Evolutionary conservation across 2,113 vertebrate genomes (phyloP).

Genomic region (Hippocampus barbouri): DNA sequence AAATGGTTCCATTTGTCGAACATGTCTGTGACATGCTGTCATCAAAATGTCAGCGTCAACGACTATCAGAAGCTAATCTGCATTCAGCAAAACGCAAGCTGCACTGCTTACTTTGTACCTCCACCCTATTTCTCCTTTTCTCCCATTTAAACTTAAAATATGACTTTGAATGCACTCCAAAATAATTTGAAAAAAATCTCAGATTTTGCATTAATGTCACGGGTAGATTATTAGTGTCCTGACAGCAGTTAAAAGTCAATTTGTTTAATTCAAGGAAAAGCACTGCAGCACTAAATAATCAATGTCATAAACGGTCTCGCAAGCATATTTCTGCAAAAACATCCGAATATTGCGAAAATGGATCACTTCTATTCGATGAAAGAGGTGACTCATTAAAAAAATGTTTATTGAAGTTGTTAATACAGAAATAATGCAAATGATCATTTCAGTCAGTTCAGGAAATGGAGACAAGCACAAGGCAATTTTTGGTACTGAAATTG

Average conservation of each 20-base stretch:
- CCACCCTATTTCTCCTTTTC: neutral
- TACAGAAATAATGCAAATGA: conserved; percentile 62
- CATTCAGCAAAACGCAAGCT: neutral
- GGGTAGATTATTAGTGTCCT: conserved; percentile 17
- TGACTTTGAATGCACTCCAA: conserved; percentile 15
- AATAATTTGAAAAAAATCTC: neutral
- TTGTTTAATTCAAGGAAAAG: conserved; percentile 39
- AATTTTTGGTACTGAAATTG: conserved; percentile 17
- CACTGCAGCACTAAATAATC: conserved; percentile 43
- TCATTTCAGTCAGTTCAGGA: conserved; percentile 63
- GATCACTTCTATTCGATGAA: neutral
- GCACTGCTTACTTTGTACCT: neutral
- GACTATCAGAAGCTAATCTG: neutral
- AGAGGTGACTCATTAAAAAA: conserved; percentile 33
- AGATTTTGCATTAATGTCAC: conserved; percentile 8
- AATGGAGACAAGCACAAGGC: conserved; percentile 27
- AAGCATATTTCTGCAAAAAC: conserved; percentile 14
- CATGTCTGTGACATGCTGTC: too few relatives aligned
- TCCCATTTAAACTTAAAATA: neutral
- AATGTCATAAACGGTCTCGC: conserved; percentile 11
- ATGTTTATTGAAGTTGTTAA: conserved; percentile 57
- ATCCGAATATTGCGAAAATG: neutral
- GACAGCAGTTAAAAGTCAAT: conserved; percentile 30
- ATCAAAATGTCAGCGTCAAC: too few relatives aligned
- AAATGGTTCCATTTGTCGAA: too few relatives aligned